phyloP scores from a whole-genome alignment of 2,888 invertebrate genomes.

The Phengaris arion region DNA sequence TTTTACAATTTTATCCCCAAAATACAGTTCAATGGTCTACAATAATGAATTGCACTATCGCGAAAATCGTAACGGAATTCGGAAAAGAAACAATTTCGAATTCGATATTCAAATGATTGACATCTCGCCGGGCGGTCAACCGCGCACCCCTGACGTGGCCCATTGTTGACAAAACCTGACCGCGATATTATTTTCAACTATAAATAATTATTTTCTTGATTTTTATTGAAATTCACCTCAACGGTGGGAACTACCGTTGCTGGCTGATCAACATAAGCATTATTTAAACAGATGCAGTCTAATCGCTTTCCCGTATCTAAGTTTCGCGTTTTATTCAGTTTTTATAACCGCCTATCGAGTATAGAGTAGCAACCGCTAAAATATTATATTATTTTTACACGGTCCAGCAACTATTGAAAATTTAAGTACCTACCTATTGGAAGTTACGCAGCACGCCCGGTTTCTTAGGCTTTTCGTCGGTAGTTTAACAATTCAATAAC shows the following conservation, averaged over 20 bases:
- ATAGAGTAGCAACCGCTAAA: neutral
- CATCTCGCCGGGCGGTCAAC: constrained; percentile 75
- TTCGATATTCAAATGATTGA: constrained; percentile 76
- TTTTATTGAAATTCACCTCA: constrained; percentile 51
- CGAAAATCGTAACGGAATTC: constrained; percentile 65
- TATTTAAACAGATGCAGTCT: neutral
- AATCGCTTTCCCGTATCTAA: constrained; percentile 14
- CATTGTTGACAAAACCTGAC: constrained; percentile 64
- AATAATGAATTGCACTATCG: constrained; percentile 68
- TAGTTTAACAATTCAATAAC: too few species aligned
- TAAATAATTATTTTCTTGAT: constrained; percentile 63
- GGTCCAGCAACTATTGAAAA: neutral
- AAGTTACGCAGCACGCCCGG: too few species aligned
- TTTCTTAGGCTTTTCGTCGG: too few species aligned
- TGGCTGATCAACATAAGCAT: constrained; percentile 5
- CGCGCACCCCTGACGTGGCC: constrained; percentile 46
- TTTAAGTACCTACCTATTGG: neutral
- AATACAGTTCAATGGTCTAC: constrained; percentile 66
- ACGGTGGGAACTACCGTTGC: constrained; percentile 65
- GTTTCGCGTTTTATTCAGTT: constrained; percentile 18
- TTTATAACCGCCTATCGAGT: neutral
- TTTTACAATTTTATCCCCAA: constrained; percentile 54
- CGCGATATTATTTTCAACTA: constrained; percentile 66
- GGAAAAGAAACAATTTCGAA: constrained; percentile 62
- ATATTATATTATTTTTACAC: neutral